phyloP scores from a whole-genome alignment of 2,797 vertebrate species.

The Myotis vivesi region DNA sequence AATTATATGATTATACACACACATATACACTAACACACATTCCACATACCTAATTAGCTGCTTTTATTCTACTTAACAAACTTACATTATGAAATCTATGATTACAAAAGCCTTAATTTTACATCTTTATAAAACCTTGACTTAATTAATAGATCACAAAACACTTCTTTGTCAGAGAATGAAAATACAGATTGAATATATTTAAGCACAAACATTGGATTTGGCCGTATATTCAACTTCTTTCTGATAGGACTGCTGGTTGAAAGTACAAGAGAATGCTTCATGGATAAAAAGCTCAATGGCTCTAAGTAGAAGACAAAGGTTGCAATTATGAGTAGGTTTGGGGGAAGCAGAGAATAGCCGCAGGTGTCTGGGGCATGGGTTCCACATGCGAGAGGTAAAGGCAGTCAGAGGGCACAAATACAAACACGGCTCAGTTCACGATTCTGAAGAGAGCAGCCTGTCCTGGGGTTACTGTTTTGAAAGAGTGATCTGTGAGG shows the following conservation, averaged over 20 bases:
- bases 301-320: not conserved
- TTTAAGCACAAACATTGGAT: not conserved
- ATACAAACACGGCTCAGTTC: not conserved
- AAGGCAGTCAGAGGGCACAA: not conserved
- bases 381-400: not conserved
- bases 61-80: not conserved
- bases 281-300: not conserved
- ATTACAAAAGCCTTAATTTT: conserved; percentile 2
- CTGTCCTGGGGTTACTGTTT: not conserved
- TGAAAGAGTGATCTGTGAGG: not conserved
- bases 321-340: not conserved
- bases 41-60: not conserved
- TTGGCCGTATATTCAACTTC: not conserved
- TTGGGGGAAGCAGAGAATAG: not conserved
- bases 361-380: accelerated
- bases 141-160: not conserved
- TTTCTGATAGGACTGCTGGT: not conserved
- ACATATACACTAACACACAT: not conserved
- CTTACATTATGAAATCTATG: not conserved
- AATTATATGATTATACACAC: not conserved
- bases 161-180: not conserved
- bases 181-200: not conserved
- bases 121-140: not conserved
- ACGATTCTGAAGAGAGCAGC: not conserved
- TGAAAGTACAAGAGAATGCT: not conserved